A percentile compares a stretch with the other conserved stretches of the same genome.
Conservation (phyloP, 2,888 invertebrate species). For the Exephanes ischioxanthus region DNA sequence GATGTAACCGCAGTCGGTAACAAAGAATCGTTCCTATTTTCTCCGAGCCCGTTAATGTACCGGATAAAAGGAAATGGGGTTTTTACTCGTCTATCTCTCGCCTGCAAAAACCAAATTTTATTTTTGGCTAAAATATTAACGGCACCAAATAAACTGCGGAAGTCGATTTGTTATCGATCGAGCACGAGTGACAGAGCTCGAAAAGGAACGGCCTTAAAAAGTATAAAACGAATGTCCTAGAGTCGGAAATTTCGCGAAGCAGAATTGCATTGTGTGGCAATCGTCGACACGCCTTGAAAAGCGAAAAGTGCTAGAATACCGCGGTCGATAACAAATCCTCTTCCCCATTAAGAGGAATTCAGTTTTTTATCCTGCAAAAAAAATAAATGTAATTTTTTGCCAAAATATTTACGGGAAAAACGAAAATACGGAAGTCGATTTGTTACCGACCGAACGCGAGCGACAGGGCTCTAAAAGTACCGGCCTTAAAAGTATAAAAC, state of each 20-base stretch:
- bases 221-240: neutral
- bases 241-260: conserved; percentile 3
- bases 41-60: no score
- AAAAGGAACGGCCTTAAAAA: neutral
- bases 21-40: neutral
- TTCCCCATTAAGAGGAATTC: neutral
- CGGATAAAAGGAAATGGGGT: no score
- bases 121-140: no score
- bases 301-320: no score
- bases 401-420: no score
- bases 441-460: no score
- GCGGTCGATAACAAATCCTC: no score
- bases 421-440: no score
- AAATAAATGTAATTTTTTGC: neutral
- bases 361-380: neutral
- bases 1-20: neutral
- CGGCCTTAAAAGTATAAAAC: neutral
- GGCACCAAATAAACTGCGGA: no score
- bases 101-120: neutral
- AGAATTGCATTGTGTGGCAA: neutral
- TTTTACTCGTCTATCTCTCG: neutral
- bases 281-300: neutral
- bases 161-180: no score
- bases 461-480: no score
- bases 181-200: no score